Evolutionary conservation across 2,888 invertebrate species (phyloP), one percentile per base, ranked within the genome.

Genomic region (Chrysolina oricalcia): DNA sequence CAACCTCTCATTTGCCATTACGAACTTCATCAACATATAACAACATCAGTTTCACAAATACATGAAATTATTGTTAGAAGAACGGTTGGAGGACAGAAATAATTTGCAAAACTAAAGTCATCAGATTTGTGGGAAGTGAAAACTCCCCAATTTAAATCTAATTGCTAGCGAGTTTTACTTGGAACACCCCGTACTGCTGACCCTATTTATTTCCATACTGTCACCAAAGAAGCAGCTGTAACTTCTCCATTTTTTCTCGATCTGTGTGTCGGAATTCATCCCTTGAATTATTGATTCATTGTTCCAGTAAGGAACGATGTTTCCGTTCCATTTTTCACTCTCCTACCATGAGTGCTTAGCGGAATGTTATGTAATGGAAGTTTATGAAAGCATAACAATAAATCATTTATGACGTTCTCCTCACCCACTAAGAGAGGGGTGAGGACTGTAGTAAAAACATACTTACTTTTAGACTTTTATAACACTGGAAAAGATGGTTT

Each of bases 251-350:
- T 13, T 43, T 43, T 43, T 43, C 43, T 15, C 11, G 43, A 43
- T 43, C 15, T 43, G 43, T 5, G 43, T 43, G 2, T 13, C 13
- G 8, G 2, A 13, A 43, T 43, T 15, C 15, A 43, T 43, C 15
- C 27, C 40, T 68, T 68, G 68, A 73, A 68, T 73, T 73, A 73
- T 73, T 46, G 73, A 73, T 68, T 73, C 21, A 68, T 73, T 73
- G 56, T 73, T 68, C 21, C 62, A n/a, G 21, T 21, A 27, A 50
- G 63, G 23, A 59, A 35, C 48, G 67, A 50, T 41, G 68, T 41
- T 35, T 27, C 43, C n/a, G 62, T 73, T 73, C 41, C 73, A 73
- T 73, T 73, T 73, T 73, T 73, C 73, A 73, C 63, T 67, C 48
- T 53, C 11, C 53, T 4, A 21, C 53, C 53, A 19, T 23, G 5